phyloP scores from a whole-genome alignment of 2,797 vertebrate species.

The Rhabdomys pumilio region DNA sequence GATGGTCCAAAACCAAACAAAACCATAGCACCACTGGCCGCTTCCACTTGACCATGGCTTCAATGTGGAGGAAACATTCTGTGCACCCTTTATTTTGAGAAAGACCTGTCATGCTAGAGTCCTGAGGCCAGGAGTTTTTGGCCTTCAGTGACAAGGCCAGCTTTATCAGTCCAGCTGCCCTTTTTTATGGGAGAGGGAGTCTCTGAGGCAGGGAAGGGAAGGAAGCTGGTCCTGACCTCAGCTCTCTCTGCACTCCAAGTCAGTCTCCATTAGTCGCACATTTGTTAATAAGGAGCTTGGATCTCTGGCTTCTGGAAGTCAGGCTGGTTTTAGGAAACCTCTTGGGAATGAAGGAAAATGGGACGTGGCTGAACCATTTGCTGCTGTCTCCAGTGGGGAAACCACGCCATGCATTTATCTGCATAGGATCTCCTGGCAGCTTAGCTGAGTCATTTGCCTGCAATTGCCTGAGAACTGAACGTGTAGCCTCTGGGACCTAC shows the following conservation, averaged over 20 bases:
- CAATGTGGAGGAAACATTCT: neutral
- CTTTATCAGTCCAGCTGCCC: neutral
- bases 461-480: neutral
- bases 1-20: neutral
- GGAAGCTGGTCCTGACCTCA: neutral
- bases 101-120: neutral
- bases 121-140: neutral
- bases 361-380: neutral
- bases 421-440: neutral
- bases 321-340: neutral
- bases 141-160: constrained; percentile 14
- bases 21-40: neutral
- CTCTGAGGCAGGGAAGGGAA: neutral
- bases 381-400: neutral
- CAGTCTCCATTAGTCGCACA: neutral
- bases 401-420: neutral
- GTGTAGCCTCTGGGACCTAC: neutral
- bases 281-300: constrained; percentile 27
- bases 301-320: constrained; percentile 4
- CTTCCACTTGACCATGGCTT: neutral
- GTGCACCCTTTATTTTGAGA: neutral
- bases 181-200: neutral
- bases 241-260: too few species aligned
- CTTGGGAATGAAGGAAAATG: constrained; percentile 16
- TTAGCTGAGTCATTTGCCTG: constrained; percentile 7